These are phyloP conservation scores for Belonocnema kinseyi DNA, from an alignment of 1,140 invertebrate species.

Conservation along the genomic window DNA sequence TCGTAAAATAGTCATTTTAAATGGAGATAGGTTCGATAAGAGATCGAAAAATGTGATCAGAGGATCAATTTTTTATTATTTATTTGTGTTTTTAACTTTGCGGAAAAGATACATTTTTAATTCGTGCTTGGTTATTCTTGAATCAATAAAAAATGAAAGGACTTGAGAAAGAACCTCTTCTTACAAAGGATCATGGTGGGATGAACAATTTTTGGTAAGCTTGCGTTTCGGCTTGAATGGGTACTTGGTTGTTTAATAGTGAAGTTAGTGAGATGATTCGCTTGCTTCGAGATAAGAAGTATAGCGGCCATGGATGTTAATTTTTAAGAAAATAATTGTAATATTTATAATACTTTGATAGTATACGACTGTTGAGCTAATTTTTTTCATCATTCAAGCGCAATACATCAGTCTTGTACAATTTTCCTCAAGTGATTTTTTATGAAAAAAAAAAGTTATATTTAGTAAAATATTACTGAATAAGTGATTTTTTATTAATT, in stretches of 20 bases:
- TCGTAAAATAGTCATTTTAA: too few species aligned
- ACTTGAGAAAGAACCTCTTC: conserved; percentile 29
- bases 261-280: not conserved
- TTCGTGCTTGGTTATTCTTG: not conserved
- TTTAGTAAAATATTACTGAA: too few species aligned
- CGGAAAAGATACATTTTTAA: not conserved
- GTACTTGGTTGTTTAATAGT: not conserved
- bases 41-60: too few species aligned
- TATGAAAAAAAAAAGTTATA: too few species aligned
- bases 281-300: conserved; percentile 24
- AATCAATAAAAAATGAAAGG: conserved; percentile 28
- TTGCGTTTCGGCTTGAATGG: too few species aligned
- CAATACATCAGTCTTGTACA: too few species aligned
- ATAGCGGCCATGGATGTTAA: not conserved
- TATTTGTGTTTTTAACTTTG: not conserved
- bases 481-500: too few species aligned
- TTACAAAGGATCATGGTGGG: not conserved
- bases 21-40: too few species aligned
- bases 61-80: too few species aligned
- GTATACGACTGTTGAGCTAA: not conserved
- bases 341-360: not conserved
- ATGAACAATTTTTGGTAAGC: not conserved
- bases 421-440: too few species aligned
- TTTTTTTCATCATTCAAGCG: not conserved
- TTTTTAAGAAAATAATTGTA: not conserved